phyloP scores from a whole-genome alignment of 2,888 invertebrate genomes.

The Syrista parreyssii region DNA sequence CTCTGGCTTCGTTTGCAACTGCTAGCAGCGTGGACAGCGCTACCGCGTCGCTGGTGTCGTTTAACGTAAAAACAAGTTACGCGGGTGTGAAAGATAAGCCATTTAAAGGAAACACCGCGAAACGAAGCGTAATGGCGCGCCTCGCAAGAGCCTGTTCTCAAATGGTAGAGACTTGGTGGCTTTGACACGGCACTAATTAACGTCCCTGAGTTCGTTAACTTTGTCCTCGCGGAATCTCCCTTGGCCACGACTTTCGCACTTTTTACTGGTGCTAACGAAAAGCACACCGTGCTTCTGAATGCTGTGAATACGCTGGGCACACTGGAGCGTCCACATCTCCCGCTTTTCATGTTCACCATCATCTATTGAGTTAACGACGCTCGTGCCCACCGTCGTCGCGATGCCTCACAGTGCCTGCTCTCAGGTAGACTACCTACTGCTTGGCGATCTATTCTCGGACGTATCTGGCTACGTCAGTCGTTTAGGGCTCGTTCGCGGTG shows the following conservation, averaged over 20 bases:
- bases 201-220: constrained; percentile 21
- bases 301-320: no score
- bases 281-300: no score
- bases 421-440: not conserved
- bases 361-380: not conserved
- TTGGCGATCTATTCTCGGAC: not conserved
- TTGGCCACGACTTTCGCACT: no score
- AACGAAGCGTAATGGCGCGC: not conserved
- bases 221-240: constrained; percentile 5
- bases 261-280: no score
- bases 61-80: constrained; percentile 11
- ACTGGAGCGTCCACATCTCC: no score
- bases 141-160: no score
- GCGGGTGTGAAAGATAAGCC: constrained; percentile 15
- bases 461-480: not conserved
- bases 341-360: no score
- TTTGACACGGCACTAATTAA: constrained; percentile 18
- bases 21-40: no score
- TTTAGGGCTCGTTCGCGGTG: not conserved
- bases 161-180: not conserved
- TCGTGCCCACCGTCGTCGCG: not conserved
- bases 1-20: no score
- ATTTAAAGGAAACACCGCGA: constrained; percentile 17
- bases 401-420: not conserved
- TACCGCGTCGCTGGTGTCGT: no score